Conservation (phyloP, 1,140 invertebrate genomes). For the Panulirus ornatus region DNA sequence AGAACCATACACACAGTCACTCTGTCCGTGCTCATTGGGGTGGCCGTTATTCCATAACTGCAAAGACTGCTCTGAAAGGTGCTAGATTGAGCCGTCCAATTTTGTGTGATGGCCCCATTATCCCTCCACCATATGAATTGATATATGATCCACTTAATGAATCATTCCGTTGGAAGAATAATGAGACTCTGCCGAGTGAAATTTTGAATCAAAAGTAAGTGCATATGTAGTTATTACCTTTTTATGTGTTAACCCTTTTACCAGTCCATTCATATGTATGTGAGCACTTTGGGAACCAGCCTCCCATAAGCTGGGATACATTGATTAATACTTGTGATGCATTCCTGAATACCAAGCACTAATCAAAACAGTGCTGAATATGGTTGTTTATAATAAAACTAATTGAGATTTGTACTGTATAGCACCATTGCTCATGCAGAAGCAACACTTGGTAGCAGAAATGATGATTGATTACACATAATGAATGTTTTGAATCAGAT, state of each 20-base stretch:
- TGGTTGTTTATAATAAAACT: no score
- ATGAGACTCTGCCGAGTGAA: slow-evolving; percentile 76
- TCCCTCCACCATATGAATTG: slow-evolving; percentile 84
- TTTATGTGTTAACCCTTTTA: slow-evolving; percentile 20
- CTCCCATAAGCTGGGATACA: no score
- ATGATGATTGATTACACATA: no score
- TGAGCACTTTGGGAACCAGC: no score
- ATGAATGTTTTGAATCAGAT: no score
- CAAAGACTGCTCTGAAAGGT: slow-evolving; percentile 31
- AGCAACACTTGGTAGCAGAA: no score
- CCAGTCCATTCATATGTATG: background rate
- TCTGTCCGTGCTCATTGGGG: slow-evolving; percentile 47
- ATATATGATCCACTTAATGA: slow-evolving; percentile 79
- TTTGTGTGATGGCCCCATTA: slow-evolving; percentile 79
- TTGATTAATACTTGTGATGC: no score
- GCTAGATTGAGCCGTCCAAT: slow-evolving; percentile 55
- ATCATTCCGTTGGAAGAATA: slow-evolving; percentile 83
- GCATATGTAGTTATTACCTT: background rate
- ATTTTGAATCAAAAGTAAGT: slow-evolving; percentile 75
- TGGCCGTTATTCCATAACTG: slow-evolving; percentile 53
- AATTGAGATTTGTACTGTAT: no score
- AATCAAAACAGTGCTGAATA: no score
- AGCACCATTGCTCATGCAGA: no score
- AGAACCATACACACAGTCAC: slow-evolving; percentile 22
- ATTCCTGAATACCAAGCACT: no score